A percentile compares a stretch with the other conserved stretches of the same genome.
phyloP scores from a whole-genome alignment of 2,797 vertebrate genomes.

The Mus caroli region DNA sequence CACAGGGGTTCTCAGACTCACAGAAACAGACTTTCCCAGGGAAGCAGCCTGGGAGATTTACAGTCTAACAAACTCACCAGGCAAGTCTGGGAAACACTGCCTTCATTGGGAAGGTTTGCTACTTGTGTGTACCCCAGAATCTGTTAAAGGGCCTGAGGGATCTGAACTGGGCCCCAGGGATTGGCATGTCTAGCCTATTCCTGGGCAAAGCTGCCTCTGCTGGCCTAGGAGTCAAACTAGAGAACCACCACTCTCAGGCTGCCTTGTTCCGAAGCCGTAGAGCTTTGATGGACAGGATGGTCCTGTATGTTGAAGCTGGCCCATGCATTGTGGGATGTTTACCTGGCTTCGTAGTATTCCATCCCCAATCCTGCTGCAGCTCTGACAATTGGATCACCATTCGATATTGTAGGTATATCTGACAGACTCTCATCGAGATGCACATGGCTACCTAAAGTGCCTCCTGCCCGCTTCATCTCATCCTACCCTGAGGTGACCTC shows the following conservation, averaged over 20 bases:
- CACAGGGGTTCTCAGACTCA: accelerated
- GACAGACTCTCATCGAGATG: neutral
- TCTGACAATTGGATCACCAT: neutral
- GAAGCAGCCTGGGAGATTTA: neutral
- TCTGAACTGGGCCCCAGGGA: neutral
- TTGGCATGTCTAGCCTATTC: accelerated
- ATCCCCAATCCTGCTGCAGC: neutral
- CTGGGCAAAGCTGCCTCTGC: neutral
- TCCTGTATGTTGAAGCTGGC: accelerated
- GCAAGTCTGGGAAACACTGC: neutral
- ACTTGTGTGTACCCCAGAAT: accelerated
- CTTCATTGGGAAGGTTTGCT: neutral
- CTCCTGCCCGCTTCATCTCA: neutral
- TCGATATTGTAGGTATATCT: neutral
- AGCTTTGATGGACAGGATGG: accelerated
- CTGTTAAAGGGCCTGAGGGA: neutral
- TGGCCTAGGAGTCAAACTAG: neutral
- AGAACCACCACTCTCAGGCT: neutral
- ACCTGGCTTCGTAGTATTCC: too few relatives aligned
- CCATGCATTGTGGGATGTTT: neutral
- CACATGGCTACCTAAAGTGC: neutral
- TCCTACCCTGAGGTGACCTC: neutral
- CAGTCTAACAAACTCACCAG: neutral
- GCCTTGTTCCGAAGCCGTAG: too few relatives aligned
- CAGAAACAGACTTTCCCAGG: neutral